A percentile compares a stretch with the other conserved stretches of the same genome.
Conservation (phyloP, 2,888 invertebrate genomes). For the Ornithoptera alexandrae region DNA sequence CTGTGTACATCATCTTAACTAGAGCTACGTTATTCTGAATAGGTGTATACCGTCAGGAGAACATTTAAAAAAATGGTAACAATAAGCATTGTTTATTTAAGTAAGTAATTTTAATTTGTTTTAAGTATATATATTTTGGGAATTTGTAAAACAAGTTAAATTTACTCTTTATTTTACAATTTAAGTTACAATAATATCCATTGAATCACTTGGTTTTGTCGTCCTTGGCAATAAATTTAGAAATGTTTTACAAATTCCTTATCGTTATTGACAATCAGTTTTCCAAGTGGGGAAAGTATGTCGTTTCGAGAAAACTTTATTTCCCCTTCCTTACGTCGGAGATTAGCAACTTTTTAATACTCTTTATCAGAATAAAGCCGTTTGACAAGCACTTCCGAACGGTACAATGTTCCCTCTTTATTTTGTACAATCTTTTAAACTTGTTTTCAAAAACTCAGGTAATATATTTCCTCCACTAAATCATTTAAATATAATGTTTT, state of each 20-base stretch:
- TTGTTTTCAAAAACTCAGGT: background rate
- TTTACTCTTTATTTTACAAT: background rate
- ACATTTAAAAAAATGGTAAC: too few relatives aligned
- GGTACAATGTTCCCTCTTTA: slow-evolving; percentile 22
- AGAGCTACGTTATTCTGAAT: too few relatives aligned
- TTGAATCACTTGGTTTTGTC: background rate
- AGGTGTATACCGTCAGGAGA: too few relatives aligned
- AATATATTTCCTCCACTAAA: background rate
- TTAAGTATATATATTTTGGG: too few relatives aligned
- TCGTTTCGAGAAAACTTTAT: slow-evolving; percentile 15
- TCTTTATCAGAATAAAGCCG: slow-evolving; percentile 53
- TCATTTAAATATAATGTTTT: too few relatives aligned
- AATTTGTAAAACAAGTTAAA: too few relatives aligned
- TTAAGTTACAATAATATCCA: background rate
- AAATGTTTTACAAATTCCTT: slow-evolving; percentile 14
- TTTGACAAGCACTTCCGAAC: slow-evolving; percentile 46
- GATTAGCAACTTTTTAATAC: slow-evolving; percentile 63
- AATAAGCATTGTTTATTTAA: too few relatives aligned
- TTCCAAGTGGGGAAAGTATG: slow-evolving; percentile 12
- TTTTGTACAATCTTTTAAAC: background rate
- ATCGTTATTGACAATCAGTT: slow-evolving; percentile 11
- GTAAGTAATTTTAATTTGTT: too few relatives aligned
- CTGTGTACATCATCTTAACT: too few relatives aligned
- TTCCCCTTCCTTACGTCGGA: slow-evolving; percentile 48
- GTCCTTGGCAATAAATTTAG: background rate